Evolutionary conservation across 2,113 vertebrate species (phyloP).

Genomic region (Chloropsis cyanopogon): DNA sequence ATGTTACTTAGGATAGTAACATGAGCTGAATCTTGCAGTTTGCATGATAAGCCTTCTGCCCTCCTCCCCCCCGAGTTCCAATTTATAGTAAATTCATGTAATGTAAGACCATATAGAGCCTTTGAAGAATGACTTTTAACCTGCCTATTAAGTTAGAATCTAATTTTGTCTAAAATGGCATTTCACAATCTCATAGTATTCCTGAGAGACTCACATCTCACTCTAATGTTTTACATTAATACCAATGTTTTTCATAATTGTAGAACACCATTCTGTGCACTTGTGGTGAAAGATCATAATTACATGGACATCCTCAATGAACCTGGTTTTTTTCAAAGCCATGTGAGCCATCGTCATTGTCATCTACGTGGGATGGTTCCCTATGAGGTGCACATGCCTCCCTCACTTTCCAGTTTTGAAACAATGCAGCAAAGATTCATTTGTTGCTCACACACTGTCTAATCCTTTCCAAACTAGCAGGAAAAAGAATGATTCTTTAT

Average conservation of each 20-base stretch:
- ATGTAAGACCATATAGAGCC: background rate
- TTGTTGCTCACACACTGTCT: background rate
- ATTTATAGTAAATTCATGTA: background rate
- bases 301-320: background rate
- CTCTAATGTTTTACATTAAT: background rate
- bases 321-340: background rate
- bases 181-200: background rate
- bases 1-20: background rate
- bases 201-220: background rate
- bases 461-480: background rate
- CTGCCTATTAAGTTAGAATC: background rate
- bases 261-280: background rate
- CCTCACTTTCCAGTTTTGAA: background rate
- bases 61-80: background rate
- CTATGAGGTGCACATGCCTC: background rate
- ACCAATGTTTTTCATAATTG: background rate
- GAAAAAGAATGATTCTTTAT: background rate
- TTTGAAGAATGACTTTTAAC: background rate
- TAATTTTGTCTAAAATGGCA: background rate
- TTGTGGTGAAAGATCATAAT: background rate
- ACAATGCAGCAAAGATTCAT: background rate
- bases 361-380: background rate
- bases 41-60: background rate
- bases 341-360: background rate
- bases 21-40: background rate